phyloP scores from a whole-genome alignment of 2,888 invertebrate genomes.

The Coelinius sp. region DNA sequence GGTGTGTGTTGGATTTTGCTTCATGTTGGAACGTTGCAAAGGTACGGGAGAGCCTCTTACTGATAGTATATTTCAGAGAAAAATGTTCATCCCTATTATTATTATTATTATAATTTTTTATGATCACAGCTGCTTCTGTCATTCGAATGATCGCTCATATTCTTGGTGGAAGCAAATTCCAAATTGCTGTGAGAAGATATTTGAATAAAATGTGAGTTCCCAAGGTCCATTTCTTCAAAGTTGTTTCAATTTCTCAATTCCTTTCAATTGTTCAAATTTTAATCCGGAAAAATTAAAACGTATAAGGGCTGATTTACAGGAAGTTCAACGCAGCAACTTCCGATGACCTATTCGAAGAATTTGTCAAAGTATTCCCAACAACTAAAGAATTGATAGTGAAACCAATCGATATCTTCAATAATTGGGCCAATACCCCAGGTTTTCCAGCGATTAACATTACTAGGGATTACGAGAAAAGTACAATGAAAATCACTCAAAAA shows the following conservation, averaged over 20 bases:
- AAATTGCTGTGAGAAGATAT: constrained; percentile 63
- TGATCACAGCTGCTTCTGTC: constrained; percentile 71
- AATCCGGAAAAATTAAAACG: neutral
- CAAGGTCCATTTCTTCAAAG: neutral
- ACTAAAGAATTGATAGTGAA: constrained; percentile 16
- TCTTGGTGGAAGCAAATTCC: constrained; percentile 70
- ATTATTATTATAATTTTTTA: neutral
- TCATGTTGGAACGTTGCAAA: too few relatives aligned
- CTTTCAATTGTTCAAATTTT: too few relatives aligned
- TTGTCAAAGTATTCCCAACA: constrained; percentile 8
- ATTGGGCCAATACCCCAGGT: constrained; percentile 79
- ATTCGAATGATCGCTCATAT: constrained; percentile 74
- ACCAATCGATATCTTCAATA: constrained; percentile 65
- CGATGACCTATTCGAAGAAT: constrained; percentile 69
- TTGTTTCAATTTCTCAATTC: too few relatives aligned
- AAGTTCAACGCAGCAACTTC: constrained; percentile 67
- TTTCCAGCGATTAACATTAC: constrained; percentile 77
- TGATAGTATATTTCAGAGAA: neutral
- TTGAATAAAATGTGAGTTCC: constrained; percentile 47
- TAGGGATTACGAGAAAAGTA: constrained; percentile 71
- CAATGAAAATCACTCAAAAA: constrained; percentile 71
- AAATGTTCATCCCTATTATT: neutral
- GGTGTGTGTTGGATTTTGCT: too few relatives aligned
- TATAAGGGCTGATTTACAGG: constrained; percentile 32
- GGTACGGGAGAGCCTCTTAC: too few relatives aligned